A percentile compares a stretch with the other conserved stretches of the same genome.
These are phyloP conservation scores for Clamator glandarius DNA, from an alignment of 2,797 vertebrate genomes.

Conservation along the genomic window DNA sequence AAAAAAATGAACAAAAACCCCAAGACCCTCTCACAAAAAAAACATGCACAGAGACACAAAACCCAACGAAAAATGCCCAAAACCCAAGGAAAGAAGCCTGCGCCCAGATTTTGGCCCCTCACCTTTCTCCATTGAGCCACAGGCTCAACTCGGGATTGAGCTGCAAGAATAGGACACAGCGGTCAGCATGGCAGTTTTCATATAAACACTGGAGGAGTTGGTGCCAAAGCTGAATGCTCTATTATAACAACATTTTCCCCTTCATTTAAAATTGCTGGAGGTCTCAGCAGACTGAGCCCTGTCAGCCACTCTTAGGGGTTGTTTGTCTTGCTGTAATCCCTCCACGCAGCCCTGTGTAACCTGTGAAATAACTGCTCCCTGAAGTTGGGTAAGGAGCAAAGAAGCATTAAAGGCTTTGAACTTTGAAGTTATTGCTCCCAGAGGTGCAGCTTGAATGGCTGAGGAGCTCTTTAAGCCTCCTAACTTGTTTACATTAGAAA, in stretches of 20 bases:
- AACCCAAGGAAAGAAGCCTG: neutral
- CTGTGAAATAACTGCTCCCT: neutral
- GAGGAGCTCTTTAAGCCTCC: neutral
- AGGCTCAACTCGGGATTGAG: neutral
- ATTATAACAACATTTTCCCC: neutral
- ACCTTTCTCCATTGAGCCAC: neutral
- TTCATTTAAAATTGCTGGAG: neutral
- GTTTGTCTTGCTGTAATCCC: conserved; percentile 2
- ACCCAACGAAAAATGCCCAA: neutral
- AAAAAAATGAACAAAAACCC: neutral
- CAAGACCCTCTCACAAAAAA: neutral
- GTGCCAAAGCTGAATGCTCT: neutral
- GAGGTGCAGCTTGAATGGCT: neutral
- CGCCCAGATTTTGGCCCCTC: neutral
- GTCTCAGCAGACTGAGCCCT: neutral
- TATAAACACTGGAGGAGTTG: neutral
- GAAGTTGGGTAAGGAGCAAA: neutral
- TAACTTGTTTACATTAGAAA: neutral
- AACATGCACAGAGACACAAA: too few species aligned
- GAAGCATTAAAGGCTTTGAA: conserved; percentile 22
- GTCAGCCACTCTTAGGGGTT: neutral
- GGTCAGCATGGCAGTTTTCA: fast-evolving
- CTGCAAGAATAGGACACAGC: neutral
- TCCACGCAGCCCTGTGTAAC: neutral
- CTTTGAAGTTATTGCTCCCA: conserved; percentile 1